A percentile compares a stretch with the other conserved stretches of the same genome.
Evolutionary conservation across 2,888 invertebrate species (phyloP).

Genomic region (Metopia argyrocephala): DNA sequence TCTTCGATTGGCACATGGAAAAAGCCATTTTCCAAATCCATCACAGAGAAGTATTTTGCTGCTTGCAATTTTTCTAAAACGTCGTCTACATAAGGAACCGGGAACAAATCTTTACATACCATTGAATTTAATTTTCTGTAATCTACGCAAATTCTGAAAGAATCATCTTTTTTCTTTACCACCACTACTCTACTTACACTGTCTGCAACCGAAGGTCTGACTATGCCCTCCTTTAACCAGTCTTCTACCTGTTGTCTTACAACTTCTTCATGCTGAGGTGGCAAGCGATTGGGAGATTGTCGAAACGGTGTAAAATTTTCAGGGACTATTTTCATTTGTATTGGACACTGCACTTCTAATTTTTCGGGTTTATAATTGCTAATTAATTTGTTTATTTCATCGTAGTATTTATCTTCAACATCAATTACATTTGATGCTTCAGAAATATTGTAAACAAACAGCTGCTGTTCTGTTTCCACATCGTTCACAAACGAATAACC

Average conservation of each 20-base stretch:
- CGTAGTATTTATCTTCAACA: too few species aligned
- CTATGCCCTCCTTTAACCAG: neutral
- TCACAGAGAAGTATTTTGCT: constrained; percentile 24
- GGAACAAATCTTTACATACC: too few species aligned
- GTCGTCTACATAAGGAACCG: too few species aligned
- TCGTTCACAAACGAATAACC: constrained; percentile 19
- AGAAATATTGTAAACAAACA: constrained; percentile 5
- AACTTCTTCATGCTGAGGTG: neutral
- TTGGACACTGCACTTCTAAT: too few species aligned
- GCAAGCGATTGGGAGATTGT: neutral
- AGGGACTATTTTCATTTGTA: too few species aligned
- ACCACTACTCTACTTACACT: constrained; percentile 6
- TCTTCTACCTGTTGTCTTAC: neutral
- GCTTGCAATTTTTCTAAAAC: constrained; percentile 32
- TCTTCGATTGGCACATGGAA: constrained; percentile 50
- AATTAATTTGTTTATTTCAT: too few species aligned
- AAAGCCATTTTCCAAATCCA: constrained; percentile 48
- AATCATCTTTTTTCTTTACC: neutral
- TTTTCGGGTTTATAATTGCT: too few species aligned
- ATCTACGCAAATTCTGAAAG: too few species aligned
- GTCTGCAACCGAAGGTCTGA: neutral
- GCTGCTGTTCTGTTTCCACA: neutral
- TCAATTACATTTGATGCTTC: neutral
- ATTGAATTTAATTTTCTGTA: too few species aligned
- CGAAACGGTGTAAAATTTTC: too few species aligned